Evolutionary conservation across 2,888 invertebrate species (phyloP).

Genomic region (Chrysolina haemoptera): DNA sequence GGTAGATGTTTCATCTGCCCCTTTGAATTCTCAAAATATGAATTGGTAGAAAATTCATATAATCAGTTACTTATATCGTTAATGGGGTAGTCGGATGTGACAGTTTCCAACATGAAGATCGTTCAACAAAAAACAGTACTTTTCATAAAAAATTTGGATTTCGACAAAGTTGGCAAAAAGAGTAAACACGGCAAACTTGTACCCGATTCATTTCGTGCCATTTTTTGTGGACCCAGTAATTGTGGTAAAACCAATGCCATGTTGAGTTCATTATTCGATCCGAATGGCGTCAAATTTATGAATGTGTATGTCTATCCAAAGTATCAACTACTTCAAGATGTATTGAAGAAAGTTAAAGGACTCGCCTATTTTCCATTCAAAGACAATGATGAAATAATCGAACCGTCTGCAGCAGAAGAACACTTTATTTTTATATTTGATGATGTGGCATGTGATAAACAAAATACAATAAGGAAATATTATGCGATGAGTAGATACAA

Average conservation of each 20-base stretch:
- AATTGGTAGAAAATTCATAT: no score
- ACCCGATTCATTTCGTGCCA: neutral
- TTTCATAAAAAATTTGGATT: neutral
- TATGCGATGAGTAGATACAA: conserved; percentile 45
- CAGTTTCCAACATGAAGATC: neutral
- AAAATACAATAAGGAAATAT: conserved; percentile 40
- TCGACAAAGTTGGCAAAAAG: neutral
- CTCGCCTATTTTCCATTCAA: conserved; percentile 42
- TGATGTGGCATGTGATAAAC: conserved; percentile 42
- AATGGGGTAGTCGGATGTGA: neutral
- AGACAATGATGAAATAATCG: conserved; percentile 37
- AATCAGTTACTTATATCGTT: neutral
- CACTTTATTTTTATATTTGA: conserved; percentile 46
- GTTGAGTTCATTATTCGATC: no score
- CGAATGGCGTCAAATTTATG: conserved; percentile 19
- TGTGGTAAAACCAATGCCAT: no score
- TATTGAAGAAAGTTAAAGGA: conserved; percentile 37
- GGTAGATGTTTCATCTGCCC: no score
- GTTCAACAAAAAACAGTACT: neutral
- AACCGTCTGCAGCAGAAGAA: conserved; percentile 36
- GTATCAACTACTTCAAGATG: conserved; percentile 41
- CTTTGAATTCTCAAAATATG: no score
- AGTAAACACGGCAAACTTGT: neutral
- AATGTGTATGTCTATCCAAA: conserved; percentile 48
- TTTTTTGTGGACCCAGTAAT: no score